Evolutionary conservation across 1,140 invertebrate species (phyloP).

Genomic region (Cylas formicarius): DNA sequence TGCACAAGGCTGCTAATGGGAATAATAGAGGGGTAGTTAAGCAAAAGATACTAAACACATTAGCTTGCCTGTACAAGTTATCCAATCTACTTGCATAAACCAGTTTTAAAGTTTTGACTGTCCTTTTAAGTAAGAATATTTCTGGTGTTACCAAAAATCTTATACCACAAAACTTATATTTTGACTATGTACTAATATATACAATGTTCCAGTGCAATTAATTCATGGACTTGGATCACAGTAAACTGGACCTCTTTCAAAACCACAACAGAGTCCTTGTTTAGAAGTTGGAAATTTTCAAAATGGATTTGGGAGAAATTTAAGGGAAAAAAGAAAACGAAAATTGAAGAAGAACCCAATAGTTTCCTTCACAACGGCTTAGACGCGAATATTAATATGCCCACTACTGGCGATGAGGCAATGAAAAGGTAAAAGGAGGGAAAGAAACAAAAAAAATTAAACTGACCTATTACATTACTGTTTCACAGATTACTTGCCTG

Average conservation of each 20-base stretch:
- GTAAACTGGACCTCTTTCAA: slow-evolving; percentile 30
- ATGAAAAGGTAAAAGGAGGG: slow-evolving; percentile 61
- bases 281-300: slow-evolving; percentile 33
- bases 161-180: no score
- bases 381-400: slow-evolving; percentile 73
- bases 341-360: slow-evolving; percentile 21
- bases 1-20: no score
- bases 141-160: no score
- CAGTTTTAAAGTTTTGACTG: no score
- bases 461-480: no score
- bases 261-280: slow-evolving; percentile 28
- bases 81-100: no score
- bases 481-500: slow-evolving; percentile 62
- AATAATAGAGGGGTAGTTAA: no score
- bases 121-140: no score
- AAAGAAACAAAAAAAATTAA: neutral
- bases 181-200: no score
- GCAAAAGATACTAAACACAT: no score
- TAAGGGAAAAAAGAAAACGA: slow-evolving; percentile 26
- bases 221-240: slow-evolving; percentile 30
- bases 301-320: slow-evolving; percentile 39
- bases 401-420: slow-evolving; percentile 86
- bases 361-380: slow-evolving; percentile 49
- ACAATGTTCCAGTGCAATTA: slow-evolving; percentile 26
- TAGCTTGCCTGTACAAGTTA: no score